Base-by-base conservation (phyloP, 1,140 invertebrate genomes). In the Bombus consobrinus region DNA sequence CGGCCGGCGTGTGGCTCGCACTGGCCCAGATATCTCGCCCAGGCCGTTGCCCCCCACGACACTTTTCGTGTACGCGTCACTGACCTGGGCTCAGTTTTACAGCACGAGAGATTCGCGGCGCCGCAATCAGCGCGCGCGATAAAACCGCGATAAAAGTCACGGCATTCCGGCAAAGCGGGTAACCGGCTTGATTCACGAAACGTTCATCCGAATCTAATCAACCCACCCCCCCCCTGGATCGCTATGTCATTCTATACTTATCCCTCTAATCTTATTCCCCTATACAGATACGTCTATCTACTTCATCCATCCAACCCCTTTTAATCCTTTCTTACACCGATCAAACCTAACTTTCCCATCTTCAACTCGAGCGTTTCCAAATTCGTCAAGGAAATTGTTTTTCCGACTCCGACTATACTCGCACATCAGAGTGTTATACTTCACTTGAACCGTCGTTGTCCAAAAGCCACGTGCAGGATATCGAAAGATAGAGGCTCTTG, bases 11-110 rank as follows among this genome's bases (percentile, higher is more conserved):
- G 78, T 41, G 69, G 34, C 53, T 59, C 69, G 68, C 78, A 62
- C 10, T 81, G 77, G 57, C 78, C 83, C 83, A 59, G 83, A 85
- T 68, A 68, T 81, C 78, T 66, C 41, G 59, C 28, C 43, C 57
- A 62, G 78, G 57, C 66, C 83, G 78, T 81, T 81, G 83, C 78
- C 71, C 78, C 39, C 71, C 57, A 62, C 47, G 83, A 85, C 69
- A 64, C 69, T 85, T 85, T 85, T 85, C 83, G 83, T 81, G 78
- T 78, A 68, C 83, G 83, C 78, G 83, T 85, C 83, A 85, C 83
- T 85, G 83, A 85, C 83, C 83, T 81, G 83, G 78, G 78, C 43
- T 81, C 69, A 85, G 77, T 57, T 81, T 68, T 74, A 68, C 78
- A 59, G 77, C 83, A 73, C 83, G 83, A 73, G 69, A 81, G 83